Conservation (phyloP, 2,888 invertebrate genomes). For the Apomyelois bistriatella region DNA sequence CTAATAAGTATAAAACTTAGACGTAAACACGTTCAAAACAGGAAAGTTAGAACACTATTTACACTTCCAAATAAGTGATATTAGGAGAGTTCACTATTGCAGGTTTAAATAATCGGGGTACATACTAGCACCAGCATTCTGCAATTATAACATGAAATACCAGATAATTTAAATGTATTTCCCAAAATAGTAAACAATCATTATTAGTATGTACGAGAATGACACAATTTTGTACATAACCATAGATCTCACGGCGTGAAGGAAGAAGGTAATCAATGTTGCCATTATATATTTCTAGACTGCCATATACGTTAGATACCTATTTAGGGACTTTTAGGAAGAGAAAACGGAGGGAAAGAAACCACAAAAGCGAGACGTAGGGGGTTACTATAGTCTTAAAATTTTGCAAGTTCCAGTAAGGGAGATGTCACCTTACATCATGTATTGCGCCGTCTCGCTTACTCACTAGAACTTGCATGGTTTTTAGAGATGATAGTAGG, state of each 20-base stretch:
- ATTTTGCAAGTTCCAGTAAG: too few relatives aligned
- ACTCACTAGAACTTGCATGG: too few relatives aligned
- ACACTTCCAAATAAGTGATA: not conserved
- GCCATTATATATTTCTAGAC: too few relatives aligned
- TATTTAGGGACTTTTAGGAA: too few relatives aligned
- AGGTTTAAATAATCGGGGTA: not conserved
- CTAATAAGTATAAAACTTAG: slow-evolving; percentile 53
- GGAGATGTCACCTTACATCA: too few relatives aligned
- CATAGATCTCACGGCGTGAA: slow-evolving; percentile 74
- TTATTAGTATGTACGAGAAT: slow-evolving; percentile 31
- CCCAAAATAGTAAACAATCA: slow-evolving; percentile 74
- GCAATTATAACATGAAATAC: not conserved
- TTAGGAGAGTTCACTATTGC: not conserved
- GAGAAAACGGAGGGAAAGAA: too few relatives aligned
- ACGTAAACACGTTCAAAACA: slow-evolving; percentile 65
- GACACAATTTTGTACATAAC: slow-evolving; percentile 63
- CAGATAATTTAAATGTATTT: too few relatives aligned
- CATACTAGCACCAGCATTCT: not conserved
- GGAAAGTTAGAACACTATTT: slow-evolving; percentile 21
- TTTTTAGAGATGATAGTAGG: too few relatives aligned
- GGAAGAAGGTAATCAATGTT: slow-evolving; percentile 49
- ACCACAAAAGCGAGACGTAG: too few relatives aligned
- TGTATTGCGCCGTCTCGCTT: too few relatives aligned
- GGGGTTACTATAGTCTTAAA: too few relatives aligned
- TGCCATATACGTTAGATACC: too few relatives aligned